Base-by-base conservation (phyloP, 2,888 invertebrate genomes). In the Brassicogethes aeneus region DNA sequence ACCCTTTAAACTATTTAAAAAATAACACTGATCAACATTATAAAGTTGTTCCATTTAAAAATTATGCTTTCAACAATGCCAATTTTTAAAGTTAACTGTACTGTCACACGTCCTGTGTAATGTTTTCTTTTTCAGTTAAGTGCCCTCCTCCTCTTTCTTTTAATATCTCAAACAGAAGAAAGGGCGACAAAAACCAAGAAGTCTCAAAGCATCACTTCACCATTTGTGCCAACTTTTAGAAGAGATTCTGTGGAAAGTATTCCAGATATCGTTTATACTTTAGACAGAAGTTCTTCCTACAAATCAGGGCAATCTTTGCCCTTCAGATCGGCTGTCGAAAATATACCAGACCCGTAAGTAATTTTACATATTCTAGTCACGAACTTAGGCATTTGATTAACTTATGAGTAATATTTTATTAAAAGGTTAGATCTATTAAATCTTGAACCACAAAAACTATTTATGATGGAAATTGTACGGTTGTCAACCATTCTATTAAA, bases 321-420 rank as follows among this genome's bases (percentile, higher is more conserved):
- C 0, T 69, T 88, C 43, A 73, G 89, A 43, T 74, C 79, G 36
- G 86, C 89, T 1, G 85, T 89, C 2, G 88, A 89, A 66, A 82
- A 77, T 55, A 68, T 82, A 42, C 84, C 84, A 5, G 62, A 69
- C 50, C 52, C 64, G 70, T 70, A 58, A 63, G 63, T 55, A 36
- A 12, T 7, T 7, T 23, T 23, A 5, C 23, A 23, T 23, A 23
- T 23, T 23, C 23, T 23, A 23, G 23, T 7, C 10, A 23, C 23
- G 10, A 23, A 23, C 10, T 23, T 10, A 23, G 23, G n/a, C n/a
- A n/a, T n/a, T n/a, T n/a, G n/a, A n/a, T n/a, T n/a, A n/a, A n/a
- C n/a, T n/a, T n/a, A n/a, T n/a, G n/a, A n/a, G n/a, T n/a, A n/a
- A n/a, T n/a, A n/a, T n/a, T n/a, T n/a, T n/a, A n/a, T n/a, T n/a